Conservation (phyloP, 2,888 invertebrate genomes). For the Anorthoa munda region DNA sequence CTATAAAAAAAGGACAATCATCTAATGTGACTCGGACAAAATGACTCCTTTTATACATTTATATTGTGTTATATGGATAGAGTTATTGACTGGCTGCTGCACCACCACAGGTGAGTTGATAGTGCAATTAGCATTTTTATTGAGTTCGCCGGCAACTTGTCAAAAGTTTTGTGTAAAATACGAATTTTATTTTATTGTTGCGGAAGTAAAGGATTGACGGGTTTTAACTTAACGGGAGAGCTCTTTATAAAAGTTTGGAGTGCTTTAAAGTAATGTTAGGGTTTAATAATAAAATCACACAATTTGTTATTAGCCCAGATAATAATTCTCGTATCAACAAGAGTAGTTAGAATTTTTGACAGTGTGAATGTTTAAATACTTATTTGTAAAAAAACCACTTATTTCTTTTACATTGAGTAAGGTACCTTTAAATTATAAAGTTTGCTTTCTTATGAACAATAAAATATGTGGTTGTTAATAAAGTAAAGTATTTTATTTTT, state of each 20-base stretch:
- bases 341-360: neutral
- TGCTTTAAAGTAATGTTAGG: neutral
- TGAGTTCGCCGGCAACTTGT: conserved; percentile 78
- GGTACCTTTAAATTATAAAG: neutral
- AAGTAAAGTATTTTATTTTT: conserved; percentile 20
- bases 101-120: conserved; percentile 87
- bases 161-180: conserved; percentile 77
- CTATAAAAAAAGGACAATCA: conserved; percentile 66
- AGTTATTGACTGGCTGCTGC: conserved; percentile 84
- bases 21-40: conserved; percentile 81
- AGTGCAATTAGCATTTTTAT: conserved; percentile 87
- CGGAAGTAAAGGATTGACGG: conserved; percentile 50
- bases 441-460: conserved; percentile 9
- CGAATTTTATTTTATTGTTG: conserved; percentile 66
- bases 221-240: conserved; percentile 15
- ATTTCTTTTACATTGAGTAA: neutral
- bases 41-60: conserved; percentile 90
- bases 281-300: neutral
- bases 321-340: neutral
- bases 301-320: neutral
- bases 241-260: conserved; percentile 19
- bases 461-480: conserved; percentile 17
- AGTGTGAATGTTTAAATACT: neutral
- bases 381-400: neutral
- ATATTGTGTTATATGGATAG: conserved; percentile 88